Percentiles rank a stretch among this genome's conserved stretches.
phyloP scores from a whole-genome alignment of 2,888 invertebrate genomes.

The Agrotis ipsilon region DNA sequence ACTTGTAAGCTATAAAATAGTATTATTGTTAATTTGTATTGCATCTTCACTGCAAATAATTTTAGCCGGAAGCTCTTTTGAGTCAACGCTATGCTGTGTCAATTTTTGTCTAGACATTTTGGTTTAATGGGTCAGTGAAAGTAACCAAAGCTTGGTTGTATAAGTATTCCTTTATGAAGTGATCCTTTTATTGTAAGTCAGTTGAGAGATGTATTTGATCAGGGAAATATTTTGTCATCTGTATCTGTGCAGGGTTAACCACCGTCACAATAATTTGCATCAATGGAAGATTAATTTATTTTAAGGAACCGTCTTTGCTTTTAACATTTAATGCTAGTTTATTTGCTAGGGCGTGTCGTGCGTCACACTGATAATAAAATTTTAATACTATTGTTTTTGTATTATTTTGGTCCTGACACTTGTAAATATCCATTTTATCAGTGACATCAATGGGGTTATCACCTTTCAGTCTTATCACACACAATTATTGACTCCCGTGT shows the following conservation, averaged over 20 bases:
- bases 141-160: slow-evolving; percentile 56
- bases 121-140: slow-evolving; percentile 40
- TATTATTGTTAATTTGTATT: slow-evolving; percentile 67
- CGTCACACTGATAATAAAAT: slow-evolving; percentile 77
- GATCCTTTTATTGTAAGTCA: slow-evolving; percentile 46
- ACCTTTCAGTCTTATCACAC: no score
- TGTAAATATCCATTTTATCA: background rate
- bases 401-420: slow-evolving; percentile 41
- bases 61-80: slow-evolving; percentile 37
- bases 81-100: slow-evolving; percentile 25
- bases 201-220: slow-evolving; percentile 57
- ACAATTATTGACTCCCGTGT: no score
- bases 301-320: slow-evolving; percentile 78
- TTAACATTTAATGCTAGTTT: slow-evolving; percentile 81
- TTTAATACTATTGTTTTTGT: slow-evolving; percentile 73
- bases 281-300: slow-evolving; percentile 71
- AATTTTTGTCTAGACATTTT: slow-evolving; percentile 39
- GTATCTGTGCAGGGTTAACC: slow-evolving; percentile 50
- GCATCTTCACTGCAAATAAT: slow-evolving; percentile 46
- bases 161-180: slow-evolving; percentile 39
- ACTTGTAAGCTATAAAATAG: slow-evolving; percentile 71
- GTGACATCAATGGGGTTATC: no score
- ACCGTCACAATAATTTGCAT: slow-evolving; percentile 63
- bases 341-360: slow-evolving; percentile 77
- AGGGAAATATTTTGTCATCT: slow-evolving; percentile 38